A percentile compares a stretch with the other conserved stretches of the same genome.
Evolutionary conservation across 1,140 invertebrate genomes (phyloP).

Genomic region (Heliconius nattereri): DNA sequence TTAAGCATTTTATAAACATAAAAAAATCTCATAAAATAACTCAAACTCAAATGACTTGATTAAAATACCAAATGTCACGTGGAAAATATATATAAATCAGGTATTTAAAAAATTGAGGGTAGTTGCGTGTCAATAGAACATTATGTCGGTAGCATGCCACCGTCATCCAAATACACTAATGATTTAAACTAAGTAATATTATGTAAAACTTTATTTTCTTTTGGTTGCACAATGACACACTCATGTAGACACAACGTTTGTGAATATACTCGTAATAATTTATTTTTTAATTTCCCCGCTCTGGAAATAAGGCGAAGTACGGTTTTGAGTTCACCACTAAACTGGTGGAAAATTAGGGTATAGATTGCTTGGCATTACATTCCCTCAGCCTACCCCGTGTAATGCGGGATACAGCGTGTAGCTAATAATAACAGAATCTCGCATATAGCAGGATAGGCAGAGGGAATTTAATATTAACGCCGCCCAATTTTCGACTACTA

Average conservation of each 20-base stretch:
- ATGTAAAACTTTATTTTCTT: not conserved
- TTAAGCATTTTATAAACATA: not conserved
- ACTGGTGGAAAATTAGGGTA: too few species aligned
- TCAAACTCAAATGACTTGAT: not conserved
- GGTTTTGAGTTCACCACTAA: not conserved
- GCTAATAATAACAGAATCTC: not conserved
- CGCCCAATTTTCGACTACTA: too few species aligned
- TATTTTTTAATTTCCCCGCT: not conserved
- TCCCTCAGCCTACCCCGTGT: too few species aligned
- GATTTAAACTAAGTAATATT: not conserved
- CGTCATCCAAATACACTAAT: not conserved
- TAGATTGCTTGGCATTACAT: too few species aligned
- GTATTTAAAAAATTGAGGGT: not conserved
- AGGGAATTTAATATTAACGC: too few species aligned
- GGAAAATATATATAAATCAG: conserved; percentile 10
- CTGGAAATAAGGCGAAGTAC: not conserved
- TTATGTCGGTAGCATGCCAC: conserved; percentile 5
- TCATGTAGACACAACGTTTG: not conserved
- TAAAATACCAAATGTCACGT: conserved; percentile 5
- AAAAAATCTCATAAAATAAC: not conserved
- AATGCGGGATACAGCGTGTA: not conserved
- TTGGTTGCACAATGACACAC: too few species aligned
- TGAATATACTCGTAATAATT: not conserved
- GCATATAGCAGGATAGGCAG: too few species aligned
- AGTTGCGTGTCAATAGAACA: conserved; percentile 6